Percentiles rank a stretch among this genome's conserved stretches.
These are phyloP conservation scores for Eretmochelys imbricata DNA, from an alignment of 2,113 vertebrate species.

Conservation along the genomic window DNA sequence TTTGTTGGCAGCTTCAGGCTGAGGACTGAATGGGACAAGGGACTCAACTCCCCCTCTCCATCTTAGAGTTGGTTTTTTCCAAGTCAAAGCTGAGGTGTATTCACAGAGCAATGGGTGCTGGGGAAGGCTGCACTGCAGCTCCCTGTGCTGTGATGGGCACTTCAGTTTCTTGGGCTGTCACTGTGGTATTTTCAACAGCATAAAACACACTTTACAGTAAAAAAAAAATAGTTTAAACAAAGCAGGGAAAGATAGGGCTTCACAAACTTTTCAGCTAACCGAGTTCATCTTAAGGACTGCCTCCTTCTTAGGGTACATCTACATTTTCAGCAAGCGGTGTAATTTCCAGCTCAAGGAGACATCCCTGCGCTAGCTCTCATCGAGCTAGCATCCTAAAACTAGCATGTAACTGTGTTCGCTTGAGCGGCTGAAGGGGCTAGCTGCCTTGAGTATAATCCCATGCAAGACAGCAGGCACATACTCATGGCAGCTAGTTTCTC, in stretches of 20 bases:
- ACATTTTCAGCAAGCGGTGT: not conserved
- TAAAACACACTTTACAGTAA: not conserved
- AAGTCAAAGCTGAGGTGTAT: not conserved
- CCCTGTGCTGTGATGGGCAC: not conserved
- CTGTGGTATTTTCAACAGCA: not conserved
- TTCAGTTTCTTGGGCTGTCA: not conserved
- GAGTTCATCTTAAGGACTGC: not conserved
- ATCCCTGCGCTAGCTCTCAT: not conserved
- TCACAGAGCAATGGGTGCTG: not conserved
- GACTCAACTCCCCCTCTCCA: not conserved
- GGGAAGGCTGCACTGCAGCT: not conserved
- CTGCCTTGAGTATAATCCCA: not conserved
- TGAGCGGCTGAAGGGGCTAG: not conserved
- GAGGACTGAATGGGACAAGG: not conserved
- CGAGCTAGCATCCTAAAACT: not conserved
- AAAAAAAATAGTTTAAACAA: not conserved
- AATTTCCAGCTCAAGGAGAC: not conserved
- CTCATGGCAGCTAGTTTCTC: not conserved
- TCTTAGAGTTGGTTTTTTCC: not conserved
- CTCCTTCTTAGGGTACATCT: not conserved
- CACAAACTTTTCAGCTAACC: not conserved
- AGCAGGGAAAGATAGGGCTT: not conserved
- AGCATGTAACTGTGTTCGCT: not conserved
- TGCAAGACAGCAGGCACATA: not conserved
- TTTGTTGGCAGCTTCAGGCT: not conserved